phyloP scores from a whole-genome alignment of 1,140 invertebrate species.

The Apis florea region DNA sequence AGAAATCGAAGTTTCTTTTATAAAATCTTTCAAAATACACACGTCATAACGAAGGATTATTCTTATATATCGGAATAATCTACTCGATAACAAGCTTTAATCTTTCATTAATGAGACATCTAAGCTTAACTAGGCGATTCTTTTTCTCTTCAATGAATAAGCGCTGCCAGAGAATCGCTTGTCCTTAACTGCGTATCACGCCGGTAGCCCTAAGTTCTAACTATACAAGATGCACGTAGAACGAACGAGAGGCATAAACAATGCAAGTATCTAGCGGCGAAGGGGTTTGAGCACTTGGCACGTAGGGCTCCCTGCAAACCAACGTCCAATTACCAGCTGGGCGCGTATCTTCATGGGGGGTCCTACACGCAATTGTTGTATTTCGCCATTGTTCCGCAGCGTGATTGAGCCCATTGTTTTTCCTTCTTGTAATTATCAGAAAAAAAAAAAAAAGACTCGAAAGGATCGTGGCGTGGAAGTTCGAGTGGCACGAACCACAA shows the following conservation, averaged over 20 bases:
- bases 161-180: conserved; percentile 45
- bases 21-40: too few relatives aligned
- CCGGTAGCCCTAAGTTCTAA: conserved; percentile 26
- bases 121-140: conserved; percentile 13
- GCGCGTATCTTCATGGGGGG: conserved; percentile 79
- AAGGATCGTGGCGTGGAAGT: conserved; percentile 35
- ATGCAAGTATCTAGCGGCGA: conserved; percentile 70
- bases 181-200: conserved; percentile 56
- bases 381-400: conserved; percentile 77
- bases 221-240: conserved; percentile 51
- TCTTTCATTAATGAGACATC: conserved; percentile 4
- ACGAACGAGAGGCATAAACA: conserved; percentile 67
- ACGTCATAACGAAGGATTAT: too few relatives aligned
- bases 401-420: conserved; percentile 80
- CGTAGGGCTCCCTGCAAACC: conserved; percentile 73
- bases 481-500: conserved; percentile 6
- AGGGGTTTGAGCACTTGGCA: conserved; percentile 78
- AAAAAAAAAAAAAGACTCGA: conserved; percentile 47
- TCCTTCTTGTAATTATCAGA: conserved; percentile 75
- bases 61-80: background rate
- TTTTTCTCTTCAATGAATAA: conserved; percentile 36
- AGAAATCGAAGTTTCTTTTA: too few relatives aligned
- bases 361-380: conserved; percentile 80
- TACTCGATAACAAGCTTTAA: background rate
- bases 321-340: conserved; percentile 78